Evolutionary conservation across 2,113 vertebrate species (phyloP), one percentile per base, ranked within the genome.

Genomic region (Thinocorus orbignyianus): DNA sequence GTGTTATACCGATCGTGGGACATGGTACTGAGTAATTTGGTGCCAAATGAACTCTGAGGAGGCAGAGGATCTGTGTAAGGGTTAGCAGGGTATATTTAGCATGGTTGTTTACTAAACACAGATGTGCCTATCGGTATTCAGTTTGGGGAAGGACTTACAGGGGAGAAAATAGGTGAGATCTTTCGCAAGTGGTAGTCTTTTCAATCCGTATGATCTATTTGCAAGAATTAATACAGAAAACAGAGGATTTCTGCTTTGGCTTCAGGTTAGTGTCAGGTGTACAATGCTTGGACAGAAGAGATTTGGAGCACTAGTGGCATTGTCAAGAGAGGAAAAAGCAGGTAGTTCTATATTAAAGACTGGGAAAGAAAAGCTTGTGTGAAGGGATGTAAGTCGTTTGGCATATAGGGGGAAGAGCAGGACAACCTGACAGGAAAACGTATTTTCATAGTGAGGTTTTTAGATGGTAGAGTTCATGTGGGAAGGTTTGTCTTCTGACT

Each of bases 211-310:
- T 26, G 19, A 58, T 37, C 26, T 13, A 19, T 65, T 95, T 90
- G 35, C n/a, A 90, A 58, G 30, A 93, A 90, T 69, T 69, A 85
- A 44, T 39, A 64, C 14, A 72, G 55, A 57, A 86, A 81, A 35
- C 11, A 49, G n/a, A 58, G 12, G 19, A 83, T 60, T 42, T 81
- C 60, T 57, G 15, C 23, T 55, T 74, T 5, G 7, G 24, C 55
- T 87, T 54, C 42, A 61, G 44, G 33, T 44, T 51, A 48, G 7
- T 39, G 24, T 68, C 3, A 1, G 2, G 10, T 48, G 7, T 70
- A 18, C 41, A 16, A 30, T 49, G 10, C 69, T 69, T 80, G 57
- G 52, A 51, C 48, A 51, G 6, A 39, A 44, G 78, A 64, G 7
- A 30, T 33, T 66, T 72, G 28, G 68, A 92, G 15, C 23, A 42